Conservation (phyloP, 2,113 vertebrate genomes). For the Danionella cerebrum region DNA sequence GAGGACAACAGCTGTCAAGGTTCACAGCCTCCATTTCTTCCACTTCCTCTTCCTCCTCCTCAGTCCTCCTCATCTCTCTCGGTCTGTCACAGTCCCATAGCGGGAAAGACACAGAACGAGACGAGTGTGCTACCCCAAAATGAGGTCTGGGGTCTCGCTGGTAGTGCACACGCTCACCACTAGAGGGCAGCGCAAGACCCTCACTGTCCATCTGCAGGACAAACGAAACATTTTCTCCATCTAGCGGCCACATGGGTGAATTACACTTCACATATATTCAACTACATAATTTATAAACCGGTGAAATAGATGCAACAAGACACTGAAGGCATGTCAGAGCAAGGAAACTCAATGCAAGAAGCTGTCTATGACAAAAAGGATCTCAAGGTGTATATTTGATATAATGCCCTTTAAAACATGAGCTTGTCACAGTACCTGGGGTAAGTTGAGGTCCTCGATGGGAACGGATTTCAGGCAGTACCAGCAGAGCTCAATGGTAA, state of each 20-base stretch:
- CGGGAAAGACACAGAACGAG: conserved; percentile 58
- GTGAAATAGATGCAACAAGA: conserved; percentile 35
- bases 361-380: not conserved
- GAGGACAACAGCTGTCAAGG: conserved; percentile 58
- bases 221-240: conserved; percentile 14
- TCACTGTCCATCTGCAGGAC: conserved; percentile 41
- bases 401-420: not conserved
- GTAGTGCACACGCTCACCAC: conserved; percentile 54
- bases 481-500: conserved; percentile 56
- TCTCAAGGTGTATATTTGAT: not conserved
- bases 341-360: conserved; percentile 11
- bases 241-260: conserved; percentile 1
- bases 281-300: conserved; percentile 34
- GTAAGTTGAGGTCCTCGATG: conserved; percentile 39
- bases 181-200: conserved; percentile 36
- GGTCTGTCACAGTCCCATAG: conserved; percentile 64
- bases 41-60: conserved; percentile 37
- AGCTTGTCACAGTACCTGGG: conserved; percentile 42
- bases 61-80: conserved; percentile 27
- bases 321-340: conserved; percentile 12
- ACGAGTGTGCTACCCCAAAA: conserved; percentile 66
- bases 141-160: conserved; percentile 69
- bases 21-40: conserved; percentile 44
- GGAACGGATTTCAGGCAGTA: conserved; percentile 62
- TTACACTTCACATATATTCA: not conserved